These are phyloP conservation scores for Sinodicranocentrus sp. DNA, from an alignment of 2,888 invertebrate species.

Conservation along the genomic window DNA sequence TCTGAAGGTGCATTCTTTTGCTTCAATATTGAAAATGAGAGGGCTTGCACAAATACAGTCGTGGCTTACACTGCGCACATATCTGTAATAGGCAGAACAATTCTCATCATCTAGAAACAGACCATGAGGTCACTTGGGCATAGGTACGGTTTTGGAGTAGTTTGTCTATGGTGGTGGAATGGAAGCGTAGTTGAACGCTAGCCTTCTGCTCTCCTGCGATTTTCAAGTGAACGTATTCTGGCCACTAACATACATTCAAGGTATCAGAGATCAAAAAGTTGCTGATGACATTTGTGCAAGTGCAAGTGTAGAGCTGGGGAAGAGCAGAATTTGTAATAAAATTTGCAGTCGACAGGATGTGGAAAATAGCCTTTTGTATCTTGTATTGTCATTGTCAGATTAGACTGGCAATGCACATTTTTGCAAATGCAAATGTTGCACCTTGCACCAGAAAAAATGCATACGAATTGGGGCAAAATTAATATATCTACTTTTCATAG, in stretches of 20 bases:
- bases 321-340: not conserved
- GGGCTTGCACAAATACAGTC: not conserved
- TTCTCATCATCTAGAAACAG: not conserved
- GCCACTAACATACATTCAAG: conserved; percentile 19
- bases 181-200: not conserved
- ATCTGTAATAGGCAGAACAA: not conserved
- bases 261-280: conserved; percentile 25
- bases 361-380: conserved; percentile 8
- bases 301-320: not conserved
- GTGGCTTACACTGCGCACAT: not conserved
- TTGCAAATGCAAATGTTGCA: too few species aligned
- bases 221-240: not conserved
- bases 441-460: too few species aligned
- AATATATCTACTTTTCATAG: too few species aligned
- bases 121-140: not conserved
- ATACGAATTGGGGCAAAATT: too few species aligned
- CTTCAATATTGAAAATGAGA: not conserved
- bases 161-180: not conserved
- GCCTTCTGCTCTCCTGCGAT: conserved; percentile 9
- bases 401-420: too few species aligned
- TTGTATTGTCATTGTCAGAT: too few species aligned
- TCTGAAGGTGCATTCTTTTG: not conserved
- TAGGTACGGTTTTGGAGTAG: not conserved
- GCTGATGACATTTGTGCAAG: not conserved
- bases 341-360: not conserved